A percentile compares a stretch with the other conserved stretches of the same genome.
These are phyloP conservation scores for Steinernema hermaphroditum DNA, from an alignment of 2,888 invertebrate genomes.

Conservation along the genomic window DNA sequence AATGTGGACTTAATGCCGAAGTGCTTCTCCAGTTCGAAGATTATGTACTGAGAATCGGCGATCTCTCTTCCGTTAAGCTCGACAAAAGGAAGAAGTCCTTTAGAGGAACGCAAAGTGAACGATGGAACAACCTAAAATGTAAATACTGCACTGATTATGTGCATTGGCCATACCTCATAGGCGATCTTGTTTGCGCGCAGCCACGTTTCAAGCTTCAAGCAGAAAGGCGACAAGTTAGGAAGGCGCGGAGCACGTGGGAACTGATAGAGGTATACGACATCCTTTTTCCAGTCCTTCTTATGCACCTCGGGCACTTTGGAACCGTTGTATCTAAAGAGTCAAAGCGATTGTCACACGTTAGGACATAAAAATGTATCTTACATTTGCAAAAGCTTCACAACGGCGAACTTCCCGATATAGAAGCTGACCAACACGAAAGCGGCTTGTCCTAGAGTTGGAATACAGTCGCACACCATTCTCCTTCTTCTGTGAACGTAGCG, in stretches of 20 bases:
- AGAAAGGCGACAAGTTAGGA: slow-evolving; percentile 63
- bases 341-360: no score
- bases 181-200: slow-evolving; percentile 60
- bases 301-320: slow-evolving; percentile 36
- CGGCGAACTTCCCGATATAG: not conserved
- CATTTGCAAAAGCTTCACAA: not conserved
- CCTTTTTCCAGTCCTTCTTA: slow-evolving; percentile 48
- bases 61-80: slow-evolving; percentile 53
- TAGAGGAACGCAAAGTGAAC: slow-evolving; percentile 40
- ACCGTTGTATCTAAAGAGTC: not conserved
- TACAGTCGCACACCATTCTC: not conserved
- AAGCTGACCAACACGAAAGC: not conserved
- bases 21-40: slow-evolving; percentile 45
- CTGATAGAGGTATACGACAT: slow-evolving; percentile 62
- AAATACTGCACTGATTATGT: not conserved
- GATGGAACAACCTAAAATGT: slow-evolving; percentile 37
- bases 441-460: not conserved
- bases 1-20: slow-evolving; percentile 67
- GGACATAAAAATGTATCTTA: not conserved
- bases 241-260: slow-evolving; percentile 55
- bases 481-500: no score
- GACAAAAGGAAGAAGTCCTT: slow-evolving; percentile 49
- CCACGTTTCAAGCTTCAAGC: slow-evolving; percentile 63
- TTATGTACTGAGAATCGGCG: slow-evolving; percentile 51
- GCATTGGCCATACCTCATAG: slow-evolving; percentile 52